These are phyloP conservation scores for Rousettus leschenaultii DNA, from an alignment of 2,113 vertebrate genomes.

Conservation along the genomic window DNA sequence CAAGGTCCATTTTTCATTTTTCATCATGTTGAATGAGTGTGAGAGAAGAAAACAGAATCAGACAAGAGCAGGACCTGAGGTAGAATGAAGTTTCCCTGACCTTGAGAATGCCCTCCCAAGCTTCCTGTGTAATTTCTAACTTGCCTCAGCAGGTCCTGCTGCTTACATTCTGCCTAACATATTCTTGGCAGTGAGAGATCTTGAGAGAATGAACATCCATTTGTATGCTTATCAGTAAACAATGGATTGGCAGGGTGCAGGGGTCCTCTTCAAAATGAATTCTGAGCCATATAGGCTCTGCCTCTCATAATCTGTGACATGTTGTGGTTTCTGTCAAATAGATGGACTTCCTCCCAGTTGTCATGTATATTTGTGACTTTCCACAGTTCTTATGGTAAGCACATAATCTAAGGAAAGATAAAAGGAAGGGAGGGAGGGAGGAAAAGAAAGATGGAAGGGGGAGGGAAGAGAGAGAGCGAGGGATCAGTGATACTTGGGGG, in stretches of 20 bases:
- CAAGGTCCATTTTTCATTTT: background rate
- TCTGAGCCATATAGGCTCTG: background rate
- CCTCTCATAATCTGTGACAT: background rate
- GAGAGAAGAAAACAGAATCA: background rate
- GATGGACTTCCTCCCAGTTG: accelerated
- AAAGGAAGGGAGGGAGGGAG: background rate
- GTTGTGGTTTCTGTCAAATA: background rate
- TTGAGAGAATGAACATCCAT: background rate
- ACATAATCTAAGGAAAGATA: background rate
- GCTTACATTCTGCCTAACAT: background rate
- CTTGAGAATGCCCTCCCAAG: background rate
- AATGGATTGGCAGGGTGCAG: background rate
- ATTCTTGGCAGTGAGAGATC: background rate
- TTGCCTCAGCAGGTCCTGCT: background rate
- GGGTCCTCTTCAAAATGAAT: background rate
- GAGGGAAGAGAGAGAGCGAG: background rate
- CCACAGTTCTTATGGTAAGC: background rate
- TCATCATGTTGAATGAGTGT: background rate
- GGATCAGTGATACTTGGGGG: background rate
- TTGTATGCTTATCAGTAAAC: background rate
- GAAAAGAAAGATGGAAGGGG: background rate
- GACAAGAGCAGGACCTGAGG: background rate
- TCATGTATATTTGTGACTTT: background rate
- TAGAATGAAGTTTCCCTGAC: background rate
- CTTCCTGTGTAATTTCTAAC: background rate